Evolutionary conservation across 2,888 invertebrate species (phyloP).

Genomic region (Pollenia griseotomentosa): DNA sequence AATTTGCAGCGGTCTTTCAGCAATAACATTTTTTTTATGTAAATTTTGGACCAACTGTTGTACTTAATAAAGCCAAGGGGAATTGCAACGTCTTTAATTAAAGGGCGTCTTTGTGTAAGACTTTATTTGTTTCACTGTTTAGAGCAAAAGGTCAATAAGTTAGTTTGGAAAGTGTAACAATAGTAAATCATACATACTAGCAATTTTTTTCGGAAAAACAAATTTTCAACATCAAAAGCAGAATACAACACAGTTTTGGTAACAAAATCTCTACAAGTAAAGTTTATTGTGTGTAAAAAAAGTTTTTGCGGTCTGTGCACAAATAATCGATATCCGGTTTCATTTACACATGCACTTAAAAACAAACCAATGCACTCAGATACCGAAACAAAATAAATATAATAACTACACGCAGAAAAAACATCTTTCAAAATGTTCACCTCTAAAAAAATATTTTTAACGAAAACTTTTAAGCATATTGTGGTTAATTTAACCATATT

Average conservation of each 20-base stretch:
- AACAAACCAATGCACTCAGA: not conserved
- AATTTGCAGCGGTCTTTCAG: too few relatives aligned
- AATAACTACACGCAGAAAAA: not conserved
- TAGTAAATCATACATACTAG: not conserved
- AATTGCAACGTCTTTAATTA: too few relatives aligned
- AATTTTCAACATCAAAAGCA: not conserved
- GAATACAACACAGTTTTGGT: not conserved
- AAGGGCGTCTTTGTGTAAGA: too few relatives aligned
- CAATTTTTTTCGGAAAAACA: not conserved
- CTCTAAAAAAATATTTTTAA: too few relatives aligned
- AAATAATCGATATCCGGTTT: slow-evolving; percentile 67
- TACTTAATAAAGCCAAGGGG: too few relatives aligned
- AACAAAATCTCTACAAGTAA: slow-evolving; percentile 27
- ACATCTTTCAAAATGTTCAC: too few relatives aligned
- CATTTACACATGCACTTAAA: not conserved
- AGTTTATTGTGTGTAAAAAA: slow-evolving; percentile 38
- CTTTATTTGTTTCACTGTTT: not conserved
- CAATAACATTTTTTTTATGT: too few relatives aligned
- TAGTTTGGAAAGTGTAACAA: too few relatives aligned
- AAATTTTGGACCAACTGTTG: too few relatives aligned
- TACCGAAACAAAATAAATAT: not conserved
- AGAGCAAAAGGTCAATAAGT: too few relatives aligned
- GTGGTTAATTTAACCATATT: too few relatives aligned
- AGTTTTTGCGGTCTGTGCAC: slow-evolving; percentile 31
- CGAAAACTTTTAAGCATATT: too few relatives aligned